Evolutionary conservation across 2,113 vertebrate species (phyloP).

Genomic region (Globicephala melas): DNA sequence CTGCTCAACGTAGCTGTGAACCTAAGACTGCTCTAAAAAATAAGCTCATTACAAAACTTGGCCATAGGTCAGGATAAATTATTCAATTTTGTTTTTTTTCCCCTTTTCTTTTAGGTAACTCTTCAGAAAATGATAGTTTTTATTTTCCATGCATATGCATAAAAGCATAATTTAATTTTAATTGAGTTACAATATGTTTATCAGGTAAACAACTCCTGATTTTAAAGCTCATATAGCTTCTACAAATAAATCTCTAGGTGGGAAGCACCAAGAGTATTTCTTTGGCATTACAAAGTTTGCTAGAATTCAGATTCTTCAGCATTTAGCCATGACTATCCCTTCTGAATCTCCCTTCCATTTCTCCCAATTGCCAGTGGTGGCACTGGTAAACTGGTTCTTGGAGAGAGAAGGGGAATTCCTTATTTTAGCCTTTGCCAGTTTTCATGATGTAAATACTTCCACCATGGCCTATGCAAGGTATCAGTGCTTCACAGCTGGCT

Average conservation of each 20-base stretch:
- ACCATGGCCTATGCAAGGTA: background rate
- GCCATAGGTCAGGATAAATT: background rate
- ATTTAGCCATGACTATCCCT: background rate
- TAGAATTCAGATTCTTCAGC: background rate
- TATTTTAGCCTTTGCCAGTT: background rate
- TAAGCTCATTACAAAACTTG: background rate
- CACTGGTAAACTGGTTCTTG: background rate
- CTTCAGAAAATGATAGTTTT: background rate
- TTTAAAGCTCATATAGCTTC: background rate
- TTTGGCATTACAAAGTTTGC: background rate
- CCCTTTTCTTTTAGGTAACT: background rate
- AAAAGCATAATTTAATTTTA: background rate
- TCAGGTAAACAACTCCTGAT: background rate
- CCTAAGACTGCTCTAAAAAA: background rate
- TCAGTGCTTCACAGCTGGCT: background rate
- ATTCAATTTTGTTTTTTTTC: background rate
- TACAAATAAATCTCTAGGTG: background rate
- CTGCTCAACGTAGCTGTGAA: background rate
- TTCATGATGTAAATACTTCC: background rate
- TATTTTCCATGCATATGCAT: background rate
- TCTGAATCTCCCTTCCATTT: background rate
- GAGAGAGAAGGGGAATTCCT: background rate
- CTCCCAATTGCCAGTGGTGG: background rate
- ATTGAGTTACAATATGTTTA: background rate
- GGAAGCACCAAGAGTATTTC: background rate